Conservation (phyloP, 2,113 vertebrate genomes). For the Neomonachus schauinslandi region DNA sequence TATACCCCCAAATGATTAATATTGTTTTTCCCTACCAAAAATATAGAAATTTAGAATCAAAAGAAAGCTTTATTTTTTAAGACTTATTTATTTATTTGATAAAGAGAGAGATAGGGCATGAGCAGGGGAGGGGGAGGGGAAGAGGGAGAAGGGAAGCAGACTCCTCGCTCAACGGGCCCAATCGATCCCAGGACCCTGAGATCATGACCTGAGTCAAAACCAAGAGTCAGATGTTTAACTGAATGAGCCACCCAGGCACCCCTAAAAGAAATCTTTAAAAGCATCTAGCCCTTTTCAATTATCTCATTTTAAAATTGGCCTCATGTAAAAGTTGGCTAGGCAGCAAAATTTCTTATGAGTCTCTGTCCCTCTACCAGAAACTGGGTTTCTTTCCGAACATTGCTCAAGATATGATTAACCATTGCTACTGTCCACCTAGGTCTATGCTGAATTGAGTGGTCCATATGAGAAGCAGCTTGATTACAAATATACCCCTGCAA, state of each 20-base stretch:
- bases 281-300: background rate
- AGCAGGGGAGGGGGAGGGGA: too few relatives aligned
- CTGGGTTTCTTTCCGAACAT: background rate
- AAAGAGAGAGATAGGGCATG: too few relatives aligned
- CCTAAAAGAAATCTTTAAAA: background rate
- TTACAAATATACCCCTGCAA: too few relatives aligned
- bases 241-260: too few relatives aligned
- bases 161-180: too few relatives aligned
- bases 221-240: too few relatives aligned
- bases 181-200: background rate
- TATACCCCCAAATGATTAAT: background rate
- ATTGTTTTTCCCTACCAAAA: background rate
- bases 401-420: background rate
- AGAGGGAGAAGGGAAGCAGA: too few relatives aligned
- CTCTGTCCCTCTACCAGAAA: background rate
- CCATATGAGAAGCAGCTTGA: background rate
- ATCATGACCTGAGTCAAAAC: too few relatives aligned
- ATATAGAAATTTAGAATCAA: background rate
- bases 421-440: background rate
- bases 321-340: background rate
- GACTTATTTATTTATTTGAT: too few relatives aligned
- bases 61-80: too few relatives aligned
- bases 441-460: background rate
- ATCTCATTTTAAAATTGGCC: background rate
- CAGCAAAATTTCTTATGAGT: background rate